Evolutionary conservation across 1,140 invertebrate genomes (phyloP), one percentile per base, ranked within the genome.

Genomic region (Calycopis cecrops): DNA sequence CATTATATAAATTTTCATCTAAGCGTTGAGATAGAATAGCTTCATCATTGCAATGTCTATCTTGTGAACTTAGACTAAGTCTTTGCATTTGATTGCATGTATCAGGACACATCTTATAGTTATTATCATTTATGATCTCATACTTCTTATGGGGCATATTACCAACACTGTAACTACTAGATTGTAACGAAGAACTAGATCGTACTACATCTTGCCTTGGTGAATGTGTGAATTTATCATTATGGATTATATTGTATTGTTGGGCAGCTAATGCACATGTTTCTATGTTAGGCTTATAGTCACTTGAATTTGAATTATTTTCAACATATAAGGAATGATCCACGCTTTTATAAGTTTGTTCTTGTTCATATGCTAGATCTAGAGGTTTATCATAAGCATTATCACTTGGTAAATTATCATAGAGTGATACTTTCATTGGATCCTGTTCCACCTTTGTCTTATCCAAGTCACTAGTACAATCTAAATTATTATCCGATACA

Each of bases 331-430:
- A 57, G 47, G 83, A 73, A 74, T 88, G 87, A 53, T 88, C 87
- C 9, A 87, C 77, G 75, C 85, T 85, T 74, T 85, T 88, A 52
- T 88, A 88, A 9, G 84, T 86, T 71, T 84, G 83, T 53, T 83
- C 78, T 60, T 77, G 79, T 60, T 87, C 85, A 73, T 85, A 78
- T 35, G 69, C 58, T 40, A 88, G 69, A 63, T 87, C 81, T 42
- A 85, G 70, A 48, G 85, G 85, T 70, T 76, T 86, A 47, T 88
- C 87, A 77, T 88, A 88, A 47, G 81, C 62, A 76, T 88, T 88
- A 69, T 88, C 87, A 55, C 68, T 52, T 11, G 71, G 73, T 47
- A 85, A 55, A 72, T 85, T 88, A 57, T 86, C 81, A 76, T 85
- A 84, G 17, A 81, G 62, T 21, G 82, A 79, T 35, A 71, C 61